Evolutionary conservation across 2,888 invertebrate species (phyloP).

Genomic region (Cyaniris semiargus): DNA sequence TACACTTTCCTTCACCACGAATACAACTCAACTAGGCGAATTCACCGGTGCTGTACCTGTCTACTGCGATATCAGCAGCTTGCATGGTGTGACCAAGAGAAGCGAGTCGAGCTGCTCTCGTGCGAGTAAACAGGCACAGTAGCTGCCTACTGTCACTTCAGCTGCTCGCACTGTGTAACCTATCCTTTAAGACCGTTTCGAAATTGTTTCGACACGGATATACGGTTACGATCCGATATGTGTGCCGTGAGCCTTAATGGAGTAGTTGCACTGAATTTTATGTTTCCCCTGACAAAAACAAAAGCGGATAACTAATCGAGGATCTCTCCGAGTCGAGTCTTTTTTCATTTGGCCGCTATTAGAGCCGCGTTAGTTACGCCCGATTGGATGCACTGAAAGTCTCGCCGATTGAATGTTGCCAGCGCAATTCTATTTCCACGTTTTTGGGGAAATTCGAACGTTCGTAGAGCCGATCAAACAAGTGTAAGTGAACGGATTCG

Average conservation of each 20-base stretch:
- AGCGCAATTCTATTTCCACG: slow-evolving; percentile 10
- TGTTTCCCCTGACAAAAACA: slow-evolving; percentile 35
- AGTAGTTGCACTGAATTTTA: slow-evolving; percentile 30
- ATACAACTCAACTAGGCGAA: too few relatives aligned
- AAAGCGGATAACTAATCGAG: slow-evolving; percentile 35
- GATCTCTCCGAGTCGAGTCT: slow-evolving; percentile 30
- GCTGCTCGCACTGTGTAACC: too few relatives aligned
- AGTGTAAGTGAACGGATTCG: background rate
- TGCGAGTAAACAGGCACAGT: too few relatives aligned
- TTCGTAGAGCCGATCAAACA: background rate
- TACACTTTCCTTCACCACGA: too few relatives aligned
- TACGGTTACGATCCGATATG: too few relatives aligned
- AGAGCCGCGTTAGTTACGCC: slow-evolving; percentile 37
- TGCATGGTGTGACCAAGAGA: too few relatives aligned
- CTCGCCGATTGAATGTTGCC: slow-evolving; percentile 29
- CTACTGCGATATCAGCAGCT: too few relatives aligned
- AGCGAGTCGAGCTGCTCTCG: too few relatives aligned
- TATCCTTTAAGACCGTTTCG: too few relatives aligned
- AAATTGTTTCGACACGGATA: too few relatives aligned
- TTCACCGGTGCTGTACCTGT: too few relatives aligned
- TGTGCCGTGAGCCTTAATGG: background rate
- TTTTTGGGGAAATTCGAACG: slow-evolving; percentile 3
- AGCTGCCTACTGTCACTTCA: too few relatives aligned
- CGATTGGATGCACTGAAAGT: slow-evolving; percentile 37
- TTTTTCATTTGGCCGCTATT: slow-evolving; percentile 39